Base-by-base conservation (phyloP, 2,113 vertebrate genomes). In the Bolborhynchus lineola region DNA sequence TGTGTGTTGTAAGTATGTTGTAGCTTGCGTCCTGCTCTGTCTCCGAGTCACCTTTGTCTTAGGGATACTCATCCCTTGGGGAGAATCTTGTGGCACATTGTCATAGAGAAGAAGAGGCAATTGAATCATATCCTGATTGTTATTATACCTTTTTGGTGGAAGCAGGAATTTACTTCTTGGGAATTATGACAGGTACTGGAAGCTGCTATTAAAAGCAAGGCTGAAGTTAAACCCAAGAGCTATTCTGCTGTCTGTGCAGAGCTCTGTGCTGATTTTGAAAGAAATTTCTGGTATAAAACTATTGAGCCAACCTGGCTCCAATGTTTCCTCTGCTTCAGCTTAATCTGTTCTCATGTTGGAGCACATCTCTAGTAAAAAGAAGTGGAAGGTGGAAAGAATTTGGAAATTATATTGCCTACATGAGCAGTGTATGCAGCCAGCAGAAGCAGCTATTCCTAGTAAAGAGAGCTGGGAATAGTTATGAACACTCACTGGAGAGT, bases 371-470 rank as follows among this genome's bases (percentile, higher is more conserved):
- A 79, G 80, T 53, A 92, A 84, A 94, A 80, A 71, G 44, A 23
- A 85, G 67, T n/a, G 52, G 47, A 93, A 86, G 49, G 25, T 76
- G 62, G 76, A 94, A 97, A 76, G 77, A 88, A 92, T 92, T 44
- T 91, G 83, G 69, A 96, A 95, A 90, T 84, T 79, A 49, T 72
- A 47, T 92, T 92, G 65, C 88, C 89, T 88, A 44, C 35, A 21
- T 33, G 47, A 94, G 77, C n/a, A 64, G 65, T 37, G 47, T 24
- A 46, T 33, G 52, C 69, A 96, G 77, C 57, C 90, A 93, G 80
- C n/a, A 90, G 82, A 93, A 93, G 65, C 63, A 96, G 62, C 42
- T 93, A 86, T 94, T 92, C 82, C 69, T 49, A 50, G 55, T 71
- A 89, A 67, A 67, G 60, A 63, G 82, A 68, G 37, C 62, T 91